These are phyloP conservation scores for Tyria jacobaeae DNA, from an alignment of 2,888 invertebrate species.

Conservation along the genomic window DNA sequence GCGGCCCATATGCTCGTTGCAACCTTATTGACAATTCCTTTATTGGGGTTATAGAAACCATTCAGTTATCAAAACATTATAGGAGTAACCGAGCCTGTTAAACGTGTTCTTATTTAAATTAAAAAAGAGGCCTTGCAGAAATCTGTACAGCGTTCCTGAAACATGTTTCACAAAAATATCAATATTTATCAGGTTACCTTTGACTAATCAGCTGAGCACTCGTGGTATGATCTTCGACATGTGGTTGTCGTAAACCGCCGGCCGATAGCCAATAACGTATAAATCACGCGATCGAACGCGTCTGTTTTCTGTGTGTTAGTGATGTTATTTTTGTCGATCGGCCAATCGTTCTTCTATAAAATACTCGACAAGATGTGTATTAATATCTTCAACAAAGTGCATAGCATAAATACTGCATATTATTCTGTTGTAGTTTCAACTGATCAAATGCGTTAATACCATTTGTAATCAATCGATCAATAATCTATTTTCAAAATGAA, in stretches of 20 bases:
- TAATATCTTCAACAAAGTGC: slow-evolving; percentile 39
- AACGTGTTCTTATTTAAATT: not conserved
- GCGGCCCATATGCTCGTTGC: too few species aligned
- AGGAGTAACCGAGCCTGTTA: not conserved
- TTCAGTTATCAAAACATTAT: not conserved
- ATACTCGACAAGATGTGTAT: slow-evolving; percentile 63
- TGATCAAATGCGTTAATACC: too few species aligned
- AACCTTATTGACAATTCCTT: too few species aligned
- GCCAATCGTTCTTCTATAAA: slow-evolving; percentile 71
- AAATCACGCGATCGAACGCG: slow-evolving; percentile 79
- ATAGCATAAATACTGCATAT: too few species aligned
- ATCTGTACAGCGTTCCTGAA: not conserved
- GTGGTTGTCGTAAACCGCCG: slow-evolving; percentile 72
- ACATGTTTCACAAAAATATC: not conserved
- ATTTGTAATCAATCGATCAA: too few species aligned
- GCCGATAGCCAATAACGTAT: slow-evolving; percentile 76
- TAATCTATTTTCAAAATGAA: too few species aligned
- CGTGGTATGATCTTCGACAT: slow-evolving; percentile 53
- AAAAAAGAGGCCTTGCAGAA: not conserved
- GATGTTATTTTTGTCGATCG: slow-evolving; percentile 76
- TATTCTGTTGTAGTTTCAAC: too few species aligned
- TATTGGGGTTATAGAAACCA: not conserved
- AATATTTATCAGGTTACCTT: slow-evolving; percentile 24
- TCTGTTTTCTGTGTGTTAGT: slow-evolving; percentile 83
- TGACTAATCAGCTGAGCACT: slow-evolving; percentile 60